These are phyloP conservation scores for Amphiura filiformis DNA, from an alignment of 35 echinoderm and acorn worm species.

Conservation along the genomic window DNA sequence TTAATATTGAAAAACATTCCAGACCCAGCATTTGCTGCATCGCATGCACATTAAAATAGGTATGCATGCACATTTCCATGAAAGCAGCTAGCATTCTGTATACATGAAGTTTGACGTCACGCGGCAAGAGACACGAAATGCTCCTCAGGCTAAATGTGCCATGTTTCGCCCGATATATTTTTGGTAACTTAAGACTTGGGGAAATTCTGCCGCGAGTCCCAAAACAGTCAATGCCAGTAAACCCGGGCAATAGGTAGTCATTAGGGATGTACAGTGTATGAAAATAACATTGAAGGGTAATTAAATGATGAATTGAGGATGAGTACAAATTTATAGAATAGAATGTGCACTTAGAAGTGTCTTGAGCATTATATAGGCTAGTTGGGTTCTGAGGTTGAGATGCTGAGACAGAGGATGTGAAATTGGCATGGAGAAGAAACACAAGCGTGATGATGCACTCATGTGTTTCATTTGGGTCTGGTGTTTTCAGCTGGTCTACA, in stretches of 20 bases:
- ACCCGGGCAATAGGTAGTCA: neutral
- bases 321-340: neutral
- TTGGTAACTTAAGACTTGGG: neutral
- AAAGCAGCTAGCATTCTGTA: neutral
- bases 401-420: too few relatives aligned
- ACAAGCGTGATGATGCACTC: too few relatives aligned
- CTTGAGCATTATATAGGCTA: too few relatives aligned
- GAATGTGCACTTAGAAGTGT: too few relatives aligned
- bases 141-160: neutral
- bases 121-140: neutral
- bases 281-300: neutral
- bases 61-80: neutral
- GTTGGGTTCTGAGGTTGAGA: too few relatives aligned
- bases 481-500: too few relatives aligned
- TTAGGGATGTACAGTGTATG: neutral
- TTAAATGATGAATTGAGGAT: neutral
- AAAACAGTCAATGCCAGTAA: neutral
- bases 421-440: too few relatives aligned
- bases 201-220: neutral
- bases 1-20: neutral
- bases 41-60: neutral
- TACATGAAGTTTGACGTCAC: slow-evolving; percentile 11
- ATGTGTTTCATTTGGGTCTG: too few relatives aligned
- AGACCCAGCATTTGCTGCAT: neutral
- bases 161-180: slow-evolving; percentile 5